Evolutionary conservation across 1,140 invertebrate genomes (phyloP).

Genomic region (Neodiprion fabricii): DNA sequence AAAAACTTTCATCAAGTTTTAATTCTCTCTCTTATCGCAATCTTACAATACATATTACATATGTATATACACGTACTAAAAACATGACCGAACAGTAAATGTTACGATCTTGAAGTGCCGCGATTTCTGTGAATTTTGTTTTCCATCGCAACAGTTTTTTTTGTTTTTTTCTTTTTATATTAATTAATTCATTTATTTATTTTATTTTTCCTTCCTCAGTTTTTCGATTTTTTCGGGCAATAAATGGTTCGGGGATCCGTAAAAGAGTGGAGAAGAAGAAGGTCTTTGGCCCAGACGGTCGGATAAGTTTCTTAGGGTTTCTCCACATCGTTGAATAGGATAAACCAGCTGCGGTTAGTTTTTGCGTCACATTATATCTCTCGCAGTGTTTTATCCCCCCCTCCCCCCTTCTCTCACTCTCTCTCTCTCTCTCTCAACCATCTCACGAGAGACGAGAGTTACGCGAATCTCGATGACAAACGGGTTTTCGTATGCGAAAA

Average conservation of each 20-base stretch:
- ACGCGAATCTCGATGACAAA: too few species aligned
- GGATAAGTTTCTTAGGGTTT: not conserved
- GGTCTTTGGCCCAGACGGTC: constrained; percentile 4
- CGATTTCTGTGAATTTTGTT: not conserved
- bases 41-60: not conserved
- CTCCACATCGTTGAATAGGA: not conserved
- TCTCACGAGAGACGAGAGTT: too few species aligned
- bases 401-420: too few species aligned
- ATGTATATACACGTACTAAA: not conserved
- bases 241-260: not conserved
- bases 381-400: too few species aligned
- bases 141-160: not conserved
- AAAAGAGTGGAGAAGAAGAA: not conserved
- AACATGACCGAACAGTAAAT: too few species aligned
- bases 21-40: too few species aligned
- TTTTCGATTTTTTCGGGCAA: not conserved
- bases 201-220: not conserved
- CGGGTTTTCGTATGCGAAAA: too few species aligned
- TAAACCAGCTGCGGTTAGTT: too few species aligned
- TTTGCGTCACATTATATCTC: too few species aligned
- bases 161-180: not conserved
- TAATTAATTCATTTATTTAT: not conserved
- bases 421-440: too few species aligned
- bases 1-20: too few species aligned
- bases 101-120: too few species aligned